Evolutionary conservation across 1,140 invertebrate species (phyloP).

Genomic region (Galendromus occidentalis): DNA sequence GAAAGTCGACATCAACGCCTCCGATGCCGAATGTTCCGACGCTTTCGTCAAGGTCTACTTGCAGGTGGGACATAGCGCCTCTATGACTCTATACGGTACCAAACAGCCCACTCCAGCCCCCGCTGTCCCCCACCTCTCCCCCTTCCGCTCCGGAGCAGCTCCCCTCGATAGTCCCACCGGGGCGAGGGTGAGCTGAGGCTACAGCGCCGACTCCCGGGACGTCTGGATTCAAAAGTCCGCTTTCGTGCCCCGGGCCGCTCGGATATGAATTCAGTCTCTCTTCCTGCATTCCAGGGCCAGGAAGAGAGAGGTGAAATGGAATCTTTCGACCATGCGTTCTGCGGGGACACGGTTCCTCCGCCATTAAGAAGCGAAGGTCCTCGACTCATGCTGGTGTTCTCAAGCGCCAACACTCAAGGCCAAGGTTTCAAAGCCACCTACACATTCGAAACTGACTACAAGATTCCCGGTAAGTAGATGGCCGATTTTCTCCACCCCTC

Average conservation of each 20-base stretch:
- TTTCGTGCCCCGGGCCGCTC: no score
- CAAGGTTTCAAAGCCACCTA: constrained; percentile 76
- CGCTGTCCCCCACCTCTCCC: no score
- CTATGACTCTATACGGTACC: no score
- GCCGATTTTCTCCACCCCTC: no score
- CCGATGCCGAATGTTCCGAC: constrained; percentile 15
- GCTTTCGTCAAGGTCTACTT: constrained; percentile 10
- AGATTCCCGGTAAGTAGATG: background rate
- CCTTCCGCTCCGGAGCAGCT: no score
- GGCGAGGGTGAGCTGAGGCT: no score
- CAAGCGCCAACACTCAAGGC: constrained; percentile 64
- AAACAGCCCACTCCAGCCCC: no score
- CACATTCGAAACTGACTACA: constrained; percentile 59
- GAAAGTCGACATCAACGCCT: constrained; percentile 67
- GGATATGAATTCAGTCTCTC: no score
- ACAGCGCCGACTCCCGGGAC: no score
- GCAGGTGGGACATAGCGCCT: background rate
- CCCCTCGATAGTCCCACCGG: no score
- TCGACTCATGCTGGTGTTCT: constrained; percentile 78
- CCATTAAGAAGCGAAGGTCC: constrained; percentile 64
- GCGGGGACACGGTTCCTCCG: constrained; percentile 48
- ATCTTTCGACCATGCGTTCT: constrained; percentile 76
- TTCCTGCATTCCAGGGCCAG: constrained; percentile 43
- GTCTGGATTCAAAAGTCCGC: no score
- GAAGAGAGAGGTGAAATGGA: constrained; percentile 77